phyloP scores from a whole-genome alignment of 1,140 invertebrate genomes.

The Drosophila ironensis region DNA sequence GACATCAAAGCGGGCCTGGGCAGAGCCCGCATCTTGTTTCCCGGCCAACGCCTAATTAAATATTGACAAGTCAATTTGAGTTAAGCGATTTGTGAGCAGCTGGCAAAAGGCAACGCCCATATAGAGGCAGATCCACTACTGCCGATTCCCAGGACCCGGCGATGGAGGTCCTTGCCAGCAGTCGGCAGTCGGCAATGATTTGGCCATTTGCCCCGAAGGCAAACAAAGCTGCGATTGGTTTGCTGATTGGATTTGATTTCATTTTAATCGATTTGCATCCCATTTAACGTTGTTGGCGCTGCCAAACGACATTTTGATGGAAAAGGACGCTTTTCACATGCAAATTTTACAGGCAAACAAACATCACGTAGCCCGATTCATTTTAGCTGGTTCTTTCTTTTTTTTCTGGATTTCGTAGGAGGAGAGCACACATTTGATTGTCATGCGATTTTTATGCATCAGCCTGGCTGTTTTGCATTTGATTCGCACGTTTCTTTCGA shows the following conservation, averaged over 20 bases:
- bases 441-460: slow-evolving; percentile 70
- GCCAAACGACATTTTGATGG: slow-evolving; percentile 52
- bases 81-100: slow-evolving; percentile 78
- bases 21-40: slow-evolving; percentile 44
- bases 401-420: too few species aligned
- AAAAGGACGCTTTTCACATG: slow-evolving; percentile 68
- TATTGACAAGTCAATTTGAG: slow-evolving; percentile 80
- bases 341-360: slow-evolving; percentile 59
- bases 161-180: slow-evolving; percentile 15
- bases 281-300: slow-evolving; percentile 27
- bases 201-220: slow-evolving; percentile 42
- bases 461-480: slow-evolving; percentile 55
- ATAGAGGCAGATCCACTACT: neutral
- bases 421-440: slow-evolving; percentile 48
- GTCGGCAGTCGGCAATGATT: slow-evolving; percentile 28
- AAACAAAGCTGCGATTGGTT: slow-evolving; percentile 75
- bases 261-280: slow-evolving; percentile 74
- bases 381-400: too few species aligned
- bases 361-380: slow-evolving; percentile 63
- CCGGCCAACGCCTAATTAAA: slow-evolving; percentile 65
- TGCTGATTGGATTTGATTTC: slow-evolving; percentile 67
- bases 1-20: slow-evolving; percentile 56
- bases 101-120: slow-evolving; percentile 15
- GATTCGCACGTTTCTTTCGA: slow-evolving; percentile 31
- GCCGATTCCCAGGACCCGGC: neutral